Evolutionary conservation across 2,113 vertebrate species (phyloP).

Genomic region (Laticauda laticaudata): DNA sequence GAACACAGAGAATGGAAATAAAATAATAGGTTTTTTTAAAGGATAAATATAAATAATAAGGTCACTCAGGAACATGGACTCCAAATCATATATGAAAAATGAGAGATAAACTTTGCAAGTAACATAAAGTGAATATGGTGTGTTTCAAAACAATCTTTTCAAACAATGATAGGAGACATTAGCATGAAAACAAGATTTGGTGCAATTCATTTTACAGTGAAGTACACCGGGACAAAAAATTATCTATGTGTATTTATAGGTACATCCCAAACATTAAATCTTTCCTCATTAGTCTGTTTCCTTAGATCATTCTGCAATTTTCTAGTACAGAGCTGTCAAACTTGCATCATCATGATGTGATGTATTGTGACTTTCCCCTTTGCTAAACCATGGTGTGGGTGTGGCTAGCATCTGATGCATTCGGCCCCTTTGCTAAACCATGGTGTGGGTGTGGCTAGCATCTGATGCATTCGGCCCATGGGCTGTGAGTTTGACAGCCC

Average conservation of each 20-base stretch:
- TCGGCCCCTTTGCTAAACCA: too few relatives aligned
- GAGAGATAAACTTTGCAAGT: not conserved
- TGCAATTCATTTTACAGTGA: not conserved
- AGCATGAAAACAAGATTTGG: not conserved
- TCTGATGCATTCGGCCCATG: too few relatives aligned
- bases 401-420: too few relatives aligned
- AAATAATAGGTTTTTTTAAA: not conserved
- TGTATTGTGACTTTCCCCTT: too few relatives aligned
- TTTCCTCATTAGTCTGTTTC: not conserved
- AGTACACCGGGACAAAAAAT: not conserved
- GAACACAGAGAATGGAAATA: not conserved
- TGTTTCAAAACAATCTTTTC: not conserved
- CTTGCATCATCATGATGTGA: too few relatives aligned
- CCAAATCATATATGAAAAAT: not conserved
- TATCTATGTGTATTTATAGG: not conserved
- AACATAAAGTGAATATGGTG: not conserved
- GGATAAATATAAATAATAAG: not conserved
- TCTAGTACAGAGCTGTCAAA: not conserved
- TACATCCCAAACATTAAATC: not conserved
- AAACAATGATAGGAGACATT: not conserved
- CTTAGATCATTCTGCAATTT: not conserved
- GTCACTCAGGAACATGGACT: not conserved
- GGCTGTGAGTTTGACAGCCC: too few relatives aligned
- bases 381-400: too few relatives aligned
- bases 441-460: too few relatives aligned